Percentiles rank a stretch among this genome's conserved stretches.
Evolutionary conservation across 2,113 vertebrate species (phyloP).

Genomic region (Suricata suricatta): DNA sequence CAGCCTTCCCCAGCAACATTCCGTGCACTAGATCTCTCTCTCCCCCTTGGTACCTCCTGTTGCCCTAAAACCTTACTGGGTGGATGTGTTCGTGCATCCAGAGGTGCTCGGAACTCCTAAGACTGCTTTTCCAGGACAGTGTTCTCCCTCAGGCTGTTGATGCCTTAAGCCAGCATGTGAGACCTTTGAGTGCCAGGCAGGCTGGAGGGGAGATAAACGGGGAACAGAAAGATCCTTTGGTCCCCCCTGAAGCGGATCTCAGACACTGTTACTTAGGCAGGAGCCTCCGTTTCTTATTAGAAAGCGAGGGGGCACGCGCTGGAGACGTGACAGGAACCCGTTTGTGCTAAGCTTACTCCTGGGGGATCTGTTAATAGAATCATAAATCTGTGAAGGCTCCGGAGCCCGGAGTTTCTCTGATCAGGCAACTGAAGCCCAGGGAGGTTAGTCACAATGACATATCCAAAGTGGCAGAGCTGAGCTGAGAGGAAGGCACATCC

Average conservation of each 20-base stretch:
- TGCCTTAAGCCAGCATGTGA: neutral
- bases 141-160: neutral
- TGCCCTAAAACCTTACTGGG: neutral
- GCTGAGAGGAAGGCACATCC: neutral
- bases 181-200: neutral
- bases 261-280: neutral
- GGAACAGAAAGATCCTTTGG: neutral
- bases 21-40: neutral
- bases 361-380: neutral
- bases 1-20: neutral
- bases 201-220: neutral
- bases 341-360: neutral
- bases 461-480: neutral
- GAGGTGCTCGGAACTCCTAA: neutral
- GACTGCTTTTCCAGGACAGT: neutral
- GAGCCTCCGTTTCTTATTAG: neutral
- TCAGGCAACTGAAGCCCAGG: neutral
- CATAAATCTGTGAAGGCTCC: neutral
- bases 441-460: neutral
- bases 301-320: neutral
- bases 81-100: too few species aligned
- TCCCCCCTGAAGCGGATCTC: neutral
- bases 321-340: neutral
- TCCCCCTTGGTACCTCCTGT: neutral
- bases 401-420: neutral